Percentiles rank a stretch among this genome's conserved stretches.
Conservation (phyloP, 2,113 vertebrate genomes). For the Tragulus kanchil region DNA sequence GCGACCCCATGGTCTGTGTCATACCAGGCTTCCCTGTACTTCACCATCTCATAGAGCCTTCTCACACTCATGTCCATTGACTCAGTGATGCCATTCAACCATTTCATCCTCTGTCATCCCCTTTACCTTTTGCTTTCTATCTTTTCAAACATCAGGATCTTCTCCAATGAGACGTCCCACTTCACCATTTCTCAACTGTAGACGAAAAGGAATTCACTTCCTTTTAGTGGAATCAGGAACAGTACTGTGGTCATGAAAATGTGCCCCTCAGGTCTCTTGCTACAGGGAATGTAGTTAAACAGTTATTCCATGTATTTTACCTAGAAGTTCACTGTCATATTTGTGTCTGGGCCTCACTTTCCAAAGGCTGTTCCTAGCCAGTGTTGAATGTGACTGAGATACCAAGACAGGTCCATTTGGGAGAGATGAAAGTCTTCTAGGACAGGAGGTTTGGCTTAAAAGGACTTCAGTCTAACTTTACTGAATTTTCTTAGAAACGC, state of each 20-base stretch:
- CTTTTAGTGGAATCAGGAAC: neutral
- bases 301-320: neutral
- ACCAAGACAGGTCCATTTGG: neutral
- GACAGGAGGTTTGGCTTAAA: neutral
- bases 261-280: neutral
- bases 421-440: neutral
- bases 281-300: neutral
- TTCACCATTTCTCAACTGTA: neutral
- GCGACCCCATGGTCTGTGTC: too few relatives aligned
- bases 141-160: too few relatives aligned
- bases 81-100: too few relatives aligned
- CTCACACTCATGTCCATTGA: too few relatives aligned
- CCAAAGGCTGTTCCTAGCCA: neutral
- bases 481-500: constrained; percentile 9
- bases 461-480: neutral
- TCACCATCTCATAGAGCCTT: too few relatives aligned
- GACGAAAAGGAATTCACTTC: neutral
- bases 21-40: too few relatives aligned
- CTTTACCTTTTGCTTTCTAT: too few relatives aligned
- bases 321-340: neutral
- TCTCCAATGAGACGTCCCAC: too few relatives aligned
- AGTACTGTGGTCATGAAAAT: neutral
- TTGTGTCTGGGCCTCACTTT: neutral
- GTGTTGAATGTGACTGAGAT: neutral
- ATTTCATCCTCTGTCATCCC: too few relatives aligned